These are phyloP conservation scores for Adineta ricciae DNA, from an alignment of 2,888 invertebrate genomes.

Conservation along the genomic window DNA sequence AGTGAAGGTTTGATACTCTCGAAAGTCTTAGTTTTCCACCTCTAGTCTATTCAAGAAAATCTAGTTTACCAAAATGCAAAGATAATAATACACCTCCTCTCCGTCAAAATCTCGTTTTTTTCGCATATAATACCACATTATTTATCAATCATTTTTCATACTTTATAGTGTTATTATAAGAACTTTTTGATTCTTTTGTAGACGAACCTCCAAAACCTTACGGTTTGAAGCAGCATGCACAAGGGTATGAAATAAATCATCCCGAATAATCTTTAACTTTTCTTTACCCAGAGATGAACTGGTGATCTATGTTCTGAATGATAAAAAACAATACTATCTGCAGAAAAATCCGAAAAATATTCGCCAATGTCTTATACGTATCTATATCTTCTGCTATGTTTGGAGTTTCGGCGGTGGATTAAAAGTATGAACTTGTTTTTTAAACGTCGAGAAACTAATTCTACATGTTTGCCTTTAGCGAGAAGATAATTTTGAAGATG, in stretches of 20 bases:
- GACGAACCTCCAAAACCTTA: neutral
- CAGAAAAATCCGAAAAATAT: slow-evolving; percentile 45
- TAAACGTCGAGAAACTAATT: no score
- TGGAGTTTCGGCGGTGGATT: slow-evolving; percentile 49
- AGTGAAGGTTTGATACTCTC: no score
- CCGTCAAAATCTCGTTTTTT: no score
- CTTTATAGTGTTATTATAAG: no score
- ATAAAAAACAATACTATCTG: slow-evolving; percentile 39
- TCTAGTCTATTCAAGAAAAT: no score
- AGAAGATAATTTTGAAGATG: slow-evolving; percentile 32
- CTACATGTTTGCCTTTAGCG: neutral
- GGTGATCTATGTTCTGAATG: neutral
- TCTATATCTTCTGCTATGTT: slow-evolving; percentile 48
- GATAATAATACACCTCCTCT: no score
- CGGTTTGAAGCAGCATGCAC: neutral
- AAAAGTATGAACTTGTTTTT: slow-evolving; percentile 28
- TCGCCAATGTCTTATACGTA: slow-evolving; percentile 43
- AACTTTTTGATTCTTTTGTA: no score
- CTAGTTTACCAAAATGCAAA: no score
- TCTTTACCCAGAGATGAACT: neutral
- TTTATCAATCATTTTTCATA: no score
- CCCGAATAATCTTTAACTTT: neutral
- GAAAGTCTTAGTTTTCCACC: no score
- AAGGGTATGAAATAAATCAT: neutral
- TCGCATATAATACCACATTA: no score